phyloP scores from a whole-genome alignment of 2,888 invertebrate species.

The Cacoxenus indagator region DNA sequence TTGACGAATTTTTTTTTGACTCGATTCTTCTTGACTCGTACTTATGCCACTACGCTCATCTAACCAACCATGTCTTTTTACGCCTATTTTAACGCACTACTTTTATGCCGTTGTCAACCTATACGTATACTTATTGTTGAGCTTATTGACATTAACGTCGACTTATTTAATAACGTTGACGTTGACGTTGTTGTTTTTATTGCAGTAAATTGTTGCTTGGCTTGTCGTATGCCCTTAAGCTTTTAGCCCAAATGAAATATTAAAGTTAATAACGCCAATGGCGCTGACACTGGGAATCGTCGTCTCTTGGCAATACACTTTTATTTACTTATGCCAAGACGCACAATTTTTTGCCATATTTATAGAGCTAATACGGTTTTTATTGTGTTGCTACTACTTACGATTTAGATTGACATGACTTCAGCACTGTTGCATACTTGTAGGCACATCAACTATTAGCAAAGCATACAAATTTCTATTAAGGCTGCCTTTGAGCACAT shows the following conservation, averaged over 20 bases:
- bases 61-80: not conserved
- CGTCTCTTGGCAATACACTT: not conserved
- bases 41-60: too few species aligned
- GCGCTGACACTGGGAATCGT: not conserved
- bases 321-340: not conserved
- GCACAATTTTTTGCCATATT: not conserved
- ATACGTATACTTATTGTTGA: not conserved
- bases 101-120: not conserved
- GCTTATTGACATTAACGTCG: conserved; percentile 30
- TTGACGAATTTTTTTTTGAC: not conserved
- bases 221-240: not conserved
- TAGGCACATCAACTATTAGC: not conserved
- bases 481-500: not conserved
- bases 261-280: too few species aligned
- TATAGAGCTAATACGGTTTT: not conserved
- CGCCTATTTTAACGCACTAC: not conserved
- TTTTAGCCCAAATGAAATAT: too few species aligned
- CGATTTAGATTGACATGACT: not conserved
- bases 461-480: not conserved
- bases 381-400: not conserved
- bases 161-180: conserved; percentile 43
- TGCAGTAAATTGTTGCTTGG: not conserved
- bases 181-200: conserved; percentile 51
- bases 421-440: not conserved
- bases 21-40: not conserved